Evolutionary conservation across 2,113 vertebrate species (phyloP).

Genomic region (Sprattus sprattus): DNA sequence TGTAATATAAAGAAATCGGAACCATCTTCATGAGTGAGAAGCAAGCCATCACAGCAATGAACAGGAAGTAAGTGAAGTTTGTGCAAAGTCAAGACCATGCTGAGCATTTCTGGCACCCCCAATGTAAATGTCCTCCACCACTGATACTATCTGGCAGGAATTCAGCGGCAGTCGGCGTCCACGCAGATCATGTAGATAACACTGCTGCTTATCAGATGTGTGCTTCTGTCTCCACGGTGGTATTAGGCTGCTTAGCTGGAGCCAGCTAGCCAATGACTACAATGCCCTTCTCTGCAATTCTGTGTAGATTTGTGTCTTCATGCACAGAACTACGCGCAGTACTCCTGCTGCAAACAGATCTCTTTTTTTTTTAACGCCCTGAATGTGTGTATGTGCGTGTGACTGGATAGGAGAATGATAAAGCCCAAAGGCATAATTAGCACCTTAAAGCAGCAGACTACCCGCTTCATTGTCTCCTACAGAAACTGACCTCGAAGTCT

Average conservation of each 20-base stretch:
- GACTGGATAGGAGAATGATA: not conserved
- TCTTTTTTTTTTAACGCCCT: not conserved
- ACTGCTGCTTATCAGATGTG: not conserved
- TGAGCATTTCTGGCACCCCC: not conserved
- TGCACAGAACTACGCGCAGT: not conserved
- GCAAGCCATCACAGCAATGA: not conserved
- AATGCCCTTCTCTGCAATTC: not conserved
- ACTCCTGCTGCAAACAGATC: not conserved
- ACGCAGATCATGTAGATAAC: not conserved
- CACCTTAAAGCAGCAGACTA: not conserved
- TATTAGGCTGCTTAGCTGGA: not conserved
- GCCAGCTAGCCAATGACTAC: not conserved
- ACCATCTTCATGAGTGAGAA: too few relatives aligned
- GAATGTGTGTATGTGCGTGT: not conserved
- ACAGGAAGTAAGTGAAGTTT: not conserved
- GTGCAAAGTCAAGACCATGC: not conserved
- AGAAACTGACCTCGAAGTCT: not conserved
- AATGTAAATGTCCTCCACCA: not conserved
- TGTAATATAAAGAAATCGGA: not conserved
- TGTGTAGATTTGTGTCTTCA: not conserved
- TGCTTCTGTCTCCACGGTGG: not conserved
- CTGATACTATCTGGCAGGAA: not conserved
- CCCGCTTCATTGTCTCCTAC: not conserved
- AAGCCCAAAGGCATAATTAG: constrained; percentile 15
- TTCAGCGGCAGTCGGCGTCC: not conserved